Evolutionary conservation across 2,888 invertebrate species (phyloP).

Genomic region (Epicampocera succincta): DNA sequence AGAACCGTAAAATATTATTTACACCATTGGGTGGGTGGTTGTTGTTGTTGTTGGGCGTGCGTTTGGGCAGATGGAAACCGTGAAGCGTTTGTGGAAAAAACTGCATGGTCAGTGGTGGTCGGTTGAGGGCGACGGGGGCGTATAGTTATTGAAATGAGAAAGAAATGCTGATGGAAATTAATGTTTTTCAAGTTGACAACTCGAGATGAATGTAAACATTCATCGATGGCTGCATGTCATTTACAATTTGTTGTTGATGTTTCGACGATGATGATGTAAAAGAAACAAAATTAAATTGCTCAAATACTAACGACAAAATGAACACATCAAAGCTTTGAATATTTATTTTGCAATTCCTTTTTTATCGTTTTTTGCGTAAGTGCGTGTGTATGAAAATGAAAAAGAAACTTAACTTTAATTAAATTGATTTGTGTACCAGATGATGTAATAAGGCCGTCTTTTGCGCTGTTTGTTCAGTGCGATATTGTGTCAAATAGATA

Average conservation of each 20-base stretch:
- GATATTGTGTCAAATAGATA: no score
- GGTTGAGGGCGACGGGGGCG: neutral
- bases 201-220: slow-evolving; percentile 81
- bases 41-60: no score
- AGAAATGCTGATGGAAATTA: slow-evolving; percentile 76
- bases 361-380: no score
- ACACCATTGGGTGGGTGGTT: slow-evolving; percentile 32
- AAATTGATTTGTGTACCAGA: neutral
- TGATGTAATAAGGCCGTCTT: no score
- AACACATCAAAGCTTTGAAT: slow-evolving; percentile 41
- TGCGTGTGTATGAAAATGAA: neutral
- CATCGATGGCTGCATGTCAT: slow-evolving; percentile 73
- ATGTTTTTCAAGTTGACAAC: slow-evolving; percentile 80
- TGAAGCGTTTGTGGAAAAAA: slow-evolving; percentile 2
- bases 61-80: neutral
- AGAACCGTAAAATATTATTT: slow-evolving; percentile 44
- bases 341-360: slow-evolving; percentile 8
- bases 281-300: slow-evolving; percentile 42
- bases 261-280: slow-evolving; percentile 24
- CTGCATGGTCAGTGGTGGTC: slow-evolving; percentile 38
- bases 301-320: slow-evolving; percentile 46
- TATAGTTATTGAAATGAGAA: slow-evolving; percentile 63
- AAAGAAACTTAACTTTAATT: neutral
- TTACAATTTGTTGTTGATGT: slow-evolving; percentile 59
- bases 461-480: no score